These are phyloP conservation scores for Cephonodes hylas DNA, from an alignment of 2,888 invertebrate genomes.

Conservation along the genomic window DNA sequence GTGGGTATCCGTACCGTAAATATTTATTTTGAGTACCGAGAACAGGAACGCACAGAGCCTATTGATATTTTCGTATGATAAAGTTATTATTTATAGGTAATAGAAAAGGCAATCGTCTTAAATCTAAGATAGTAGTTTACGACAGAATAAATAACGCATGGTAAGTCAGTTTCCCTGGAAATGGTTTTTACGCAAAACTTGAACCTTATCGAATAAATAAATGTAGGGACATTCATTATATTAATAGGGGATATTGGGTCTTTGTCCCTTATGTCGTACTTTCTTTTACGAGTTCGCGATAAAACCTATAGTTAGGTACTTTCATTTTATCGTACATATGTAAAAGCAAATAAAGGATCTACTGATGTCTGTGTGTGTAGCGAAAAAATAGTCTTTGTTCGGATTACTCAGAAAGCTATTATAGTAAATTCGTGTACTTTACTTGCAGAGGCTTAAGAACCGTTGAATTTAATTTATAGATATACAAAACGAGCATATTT, in stretches of 20 bases:
- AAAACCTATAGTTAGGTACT: slow-evolving; percentile 38
- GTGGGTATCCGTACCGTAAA: background rate
- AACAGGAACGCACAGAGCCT: background rate
- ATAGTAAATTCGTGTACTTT: background rate
- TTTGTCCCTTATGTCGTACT: slow-evolving; percentile 46
- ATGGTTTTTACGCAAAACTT: slow-evolving; percentile 29
- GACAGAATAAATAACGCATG: slow-evolving; percentile 2
- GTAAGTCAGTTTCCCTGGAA: slow-evolving; percentile 10
- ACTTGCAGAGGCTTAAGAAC: background rate
- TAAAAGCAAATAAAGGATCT: slow-evolving; percentile 6
- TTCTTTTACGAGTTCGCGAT: slow-evolving; percentile 49
- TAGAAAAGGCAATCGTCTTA: background rate
- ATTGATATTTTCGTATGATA: background rate
- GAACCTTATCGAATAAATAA: slow-evolving; percentile 36
- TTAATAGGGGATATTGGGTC: slow-evolving; percentile 43
- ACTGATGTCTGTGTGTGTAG: background rate
- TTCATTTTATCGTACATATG: slow-evolving; percentile 30
- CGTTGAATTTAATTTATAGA: background rate
- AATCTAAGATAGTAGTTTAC: slow-evolving; percentile 7
- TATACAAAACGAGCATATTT: background rate
- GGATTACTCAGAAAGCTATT: background rate
- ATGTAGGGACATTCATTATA: slow-evolving; percentile 41
- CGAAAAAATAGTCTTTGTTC: background rate
- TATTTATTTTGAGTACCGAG: background rate
- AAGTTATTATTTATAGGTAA: background rate